A percentile compares a stretch with the other conserved stretches of the same genome.
phyloP scores from a whole-genome alignment of 2,797 vertebrate genomes.

The Neostethus bicornis region DNA sequence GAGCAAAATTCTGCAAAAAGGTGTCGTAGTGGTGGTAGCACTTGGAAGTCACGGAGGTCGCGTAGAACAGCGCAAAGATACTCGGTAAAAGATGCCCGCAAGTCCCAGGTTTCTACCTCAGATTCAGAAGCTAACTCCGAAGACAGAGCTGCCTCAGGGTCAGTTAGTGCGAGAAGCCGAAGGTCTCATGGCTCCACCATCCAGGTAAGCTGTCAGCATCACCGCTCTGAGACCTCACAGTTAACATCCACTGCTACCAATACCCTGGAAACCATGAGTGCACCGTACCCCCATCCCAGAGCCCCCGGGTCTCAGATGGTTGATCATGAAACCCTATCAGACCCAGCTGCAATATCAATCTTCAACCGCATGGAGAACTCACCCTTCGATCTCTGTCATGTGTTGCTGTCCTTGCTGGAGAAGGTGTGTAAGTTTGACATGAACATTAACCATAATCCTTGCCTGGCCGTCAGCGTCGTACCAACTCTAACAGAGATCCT shows the following conservation, averaged over 20 bases:
- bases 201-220: constrained; percentile 75
- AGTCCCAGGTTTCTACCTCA: constrained; percentile 91
- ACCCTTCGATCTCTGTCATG: constrained; percentile 93
- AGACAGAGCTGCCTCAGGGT: constrained; percentile 73
- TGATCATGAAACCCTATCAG: constrained; percentile 78
- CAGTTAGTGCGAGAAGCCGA: constrained; percentile 72
- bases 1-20: constrained; percentile 76
- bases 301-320: constrained; percentile 65
- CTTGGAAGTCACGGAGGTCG: constrained; percentile 81
- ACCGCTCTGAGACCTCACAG: constrained; percentile 68
- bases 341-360: constrained; percentile 82
- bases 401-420: constrained; percentile 92
- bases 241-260: constrained; percentile 30
- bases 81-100: constrained; percentile 88
- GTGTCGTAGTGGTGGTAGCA: constrained; percentile 64
- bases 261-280: constrained; percentile 65
- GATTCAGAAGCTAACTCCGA: constrained; percentile 93
- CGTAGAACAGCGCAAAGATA: constrained; percentile 86
- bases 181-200: constrained; percentile 79
- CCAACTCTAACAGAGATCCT: constrained; percentile 94
- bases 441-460: constrained; percentile 88
- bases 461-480: constrained; percentile 87
- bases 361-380: constrained; percentile 87
- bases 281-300: constrained; percentile 70
- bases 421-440: constrained; percentile 96